phyloP scores from a whole-genome alignment of 2,888 invertebrate species.

The Patella ulyssiponensis region DNA sequence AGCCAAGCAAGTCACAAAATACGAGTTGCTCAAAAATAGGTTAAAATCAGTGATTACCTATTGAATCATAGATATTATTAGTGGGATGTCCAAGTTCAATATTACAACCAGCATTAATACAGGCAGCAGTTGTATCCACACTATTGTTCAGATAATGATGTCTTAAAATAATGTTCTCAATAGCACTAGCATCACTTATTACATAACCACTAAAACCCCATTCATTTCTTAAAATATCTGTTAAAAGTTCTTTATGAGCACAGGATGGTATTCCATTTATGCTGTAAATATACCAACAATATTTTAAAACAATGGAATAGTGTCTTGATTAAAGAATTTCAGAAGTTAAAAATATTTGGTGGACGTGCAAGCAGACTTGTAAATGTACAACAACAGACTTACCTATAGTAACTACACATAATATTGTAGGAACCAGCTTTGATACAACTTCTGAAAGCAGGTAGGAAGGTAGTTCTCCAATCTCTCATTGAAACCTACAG shows the following conservation, averaged over 20 bases:
- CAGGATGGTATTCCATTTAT: constrained; percentile 65
- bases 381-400: no score
- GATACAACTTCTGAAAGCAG: constrained; percentile 60
- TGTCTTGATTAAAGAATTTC: no score
- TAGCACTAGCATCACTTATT: constrained; percentile 60
- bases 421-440: constrained; percentile 58
- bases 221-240: constrained; percentile 52
- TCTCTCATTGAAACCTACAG: constrained; percentile 48
- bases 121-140: constrained; percentile 40
- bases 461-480: constrained; percentile 60
- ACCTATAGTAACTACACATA: constrained; percentile 64
- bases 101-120: constrained; percentile 47
- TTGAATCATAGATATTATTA: no score
- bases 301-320: no score
- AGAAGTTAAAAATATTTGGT: no score
- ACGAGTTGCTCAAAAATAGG: no score
- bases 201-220: constrained; percentile 64
- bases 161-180: constrained; percentile 46
- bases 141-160: constrained; percentile 46
- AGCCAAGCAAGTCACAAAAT: no score
- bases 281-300: constrained; percentile 42
- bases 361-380: no score
- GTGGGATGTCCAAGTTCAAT: constrained; percentile 43
- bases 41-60: no score
- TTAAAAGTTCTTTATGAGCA: constrained; percentile 55